Evolutionary conservation across 2,888 invertebrate genomes (phyloP).

Genomic region (Drepana falcataria): DNA sequence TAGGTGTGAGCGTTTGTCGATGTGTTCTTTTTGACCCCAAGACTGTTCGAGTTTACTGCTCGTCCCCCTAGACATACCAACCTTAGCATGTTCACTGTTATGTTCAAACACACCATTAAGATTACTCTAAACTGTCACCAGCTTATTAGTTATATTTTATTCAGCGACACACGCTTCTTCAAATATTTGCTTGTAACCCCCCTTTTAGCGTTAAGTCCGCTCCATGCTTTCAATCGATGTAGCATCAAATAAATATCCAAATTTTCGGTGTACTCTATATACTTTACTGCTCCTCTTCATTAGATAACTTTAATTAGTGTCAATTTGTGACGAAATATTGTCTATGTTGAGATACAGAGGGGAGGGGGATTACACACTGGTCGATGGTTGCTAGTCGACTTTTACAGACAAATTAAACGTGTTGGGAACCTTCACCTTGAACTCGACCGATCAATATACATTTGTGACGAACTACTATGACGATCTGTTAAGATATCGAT

Average conservation of each 20-base stretch:
- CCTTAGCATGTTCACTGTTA: constrained; percentile 38
- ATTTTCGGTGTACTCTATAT: too few relatives aligned
- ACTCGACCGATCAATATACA: constrained; percentile 56
- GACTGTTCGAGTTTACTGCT: constrained; percentile 31
- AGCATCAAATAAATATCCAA: constrained; percentile 18
- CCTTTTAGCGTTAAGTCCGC: constrained; percentile 22
- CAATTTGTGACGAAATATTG: too few relatives aligned
- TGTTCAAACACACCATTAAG: constrained; percentile 20
- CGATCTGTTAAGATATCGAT: constrained; percentile 24
- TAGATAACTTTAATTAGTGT: too few relatives aligned
- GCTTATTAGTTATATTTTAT: constrained; percentile 25
- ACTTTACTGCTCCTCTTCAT: too few relatives aligned
- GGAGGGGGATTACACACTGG: too few relatives aligned
- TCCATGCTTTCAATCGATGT: constrained; percentile 29
- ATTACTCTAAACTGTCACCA: constrained; percentile 30
- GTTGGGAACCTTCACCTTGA: constrained; percentile 58
- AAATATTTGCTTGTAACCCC: constrained; percentile 25
- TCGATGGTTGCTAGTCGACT: too few relatives aligned
- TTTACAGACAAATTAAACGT: constrained; percentile 32
- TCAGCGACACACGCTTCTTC: constrained; percentile 17
- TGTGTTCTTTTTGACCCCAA: constrained; percentile 40
- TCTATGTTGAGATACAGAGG: too few relatives aligned
- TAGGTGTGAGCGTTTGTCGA: constrained; percentile 65
- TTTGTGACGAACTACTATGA: constrained; percentile 36
- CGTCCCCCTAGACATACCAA: constrained; percentile 40